A percentile compares a stretch with the other conserved stretches of the same genome.
Evolutionary conservation across 2,888 invertebrate genomes (phyloP).

Genomic region (Pardosa pseudoannulata): DNA sequence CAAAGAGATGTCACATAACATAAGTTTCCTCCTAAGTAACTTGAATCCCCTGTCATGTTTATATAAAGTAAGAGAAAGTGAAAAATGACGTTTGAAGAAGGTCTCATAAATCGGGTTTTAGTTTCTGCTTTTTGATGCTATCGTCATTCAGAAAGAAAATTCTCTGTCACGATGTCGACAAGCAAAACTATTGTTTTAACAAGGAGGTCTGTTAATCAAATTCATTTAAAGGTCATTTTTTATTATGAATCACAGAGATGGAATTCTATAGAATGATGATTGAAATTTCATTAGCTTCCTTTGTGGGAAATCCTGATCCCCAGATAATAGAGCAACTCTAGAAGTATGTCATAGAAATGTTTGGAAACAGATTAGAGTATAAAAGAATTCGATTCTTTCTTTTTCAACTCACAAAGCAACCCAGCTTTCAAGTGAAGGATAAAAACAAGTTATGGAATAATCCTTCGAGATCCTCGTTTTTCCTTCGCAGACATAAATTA

Average conservation of each 20-base stretch:
- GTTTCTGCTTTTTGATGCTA: slow-evolving; percentile 36
- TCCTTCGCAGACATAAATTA: no score
- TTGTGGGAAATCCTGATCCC: background rate
- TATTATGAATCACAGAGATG: background rate
- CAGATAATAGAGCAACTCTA: background rate
- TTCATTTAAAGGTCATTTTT: background rate
- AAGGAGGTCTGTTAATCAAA: slow-evolving; percentile 57
- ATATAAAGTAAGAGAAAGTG: slow-evolving; percentile 44
- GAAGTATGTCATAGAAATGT: background rate
- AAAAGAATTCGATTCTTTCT: background rate
- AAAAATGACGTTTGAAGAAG: slow-evolving; percentile 56
- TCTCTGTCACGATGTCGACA: slow-evolving; percentile 45
- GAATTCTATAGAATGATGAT: background rate
- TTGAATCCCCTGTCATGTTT: slow-evolving; percentile 27
- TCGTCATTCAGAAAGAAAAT: slow-evolving; percentile 23
- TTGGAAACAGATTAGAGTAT: background rate
- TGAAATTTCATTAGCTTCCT: background rate
- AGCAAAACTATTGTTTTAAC: slow-evolving; percentile 50
- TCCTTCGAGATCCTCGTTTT: no score
- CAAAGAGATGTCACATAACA: slow-evolving; percentile 33
- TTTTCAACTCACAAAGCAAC: background rate
- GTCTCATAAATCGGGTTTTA: slow-evolving; percentile 60
- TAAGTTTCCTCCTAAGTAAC: slow-evolving; percentile 12
- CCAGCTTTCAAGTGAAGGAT: background rate
- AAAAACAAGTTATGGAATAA: no score